These are phyloP conservation scores for Atherinosoma microstoma DNA, from an alignment of 2,797 vertebrate genomes.

Conservation along the genomic window DNA sequence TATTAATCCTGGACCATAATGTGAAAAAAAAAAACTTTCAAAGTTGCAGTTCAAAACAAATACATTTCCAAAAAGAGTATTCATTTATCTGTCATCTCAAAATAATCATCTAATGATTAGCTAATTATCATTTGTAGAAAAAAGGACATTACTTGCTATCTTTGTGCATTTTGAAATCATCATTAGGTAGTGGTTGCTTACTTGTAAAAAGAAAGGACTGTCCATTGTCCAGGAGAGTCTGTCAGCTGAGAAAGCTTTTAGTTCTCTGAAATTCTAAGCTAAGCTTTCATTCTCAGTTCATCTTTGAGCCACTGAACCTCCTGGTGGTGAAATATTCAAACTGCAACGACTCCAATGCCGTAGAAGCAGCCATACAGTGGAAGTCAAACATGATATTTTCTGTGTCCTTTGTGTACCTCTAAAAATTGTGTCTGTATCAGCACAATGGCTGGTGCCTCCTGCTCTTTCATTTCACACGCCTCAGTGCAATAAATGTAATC, in stretches of 20 bases:
- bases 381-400: slow-evolving; percentile 46
- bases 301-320: slow-evolving; percentile 46
- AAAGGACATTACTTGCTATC: too few relatives aligned
- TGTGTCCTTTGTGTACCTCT: slow-evolving; percentile 32
- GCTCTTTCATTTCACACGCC: slow-evolving; percentile 52
- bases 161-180: too few relatives aligned
- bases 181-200: not conserved
- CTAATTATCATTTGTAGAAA: too few relatives aligned
- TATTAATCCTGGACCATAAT: not conserved
- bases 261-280: slow-evolving; percentile 1
- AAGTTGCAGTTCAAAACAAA: not conserved
- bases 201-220: not conserved
- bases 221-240: not conserved
- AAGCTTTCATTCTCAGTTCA: slow-evolving; percentile 25
- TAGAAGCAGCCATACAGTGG: not conserved
- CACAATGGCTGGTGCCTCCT: slow-evolving; percentile 19
- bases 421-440: slow-evolving; percentile 37
- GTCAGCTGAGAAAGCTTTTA: slow-evolving; percentile 7
- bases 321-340: slow-evolving; percentile 63
- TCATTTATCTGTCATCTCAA: too few relatives aligned
- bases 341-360: slow-evolving; percentile 39
- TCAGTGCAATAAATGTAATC: slow-evolving; percentile 72
- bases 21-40: not conserved
- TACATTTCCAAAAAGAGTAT: not conserved
- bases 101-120: too few relatives aligned